Conservation (phyloP, 1,140 invertebrate species). For the Cephus cinctus region DNA sequence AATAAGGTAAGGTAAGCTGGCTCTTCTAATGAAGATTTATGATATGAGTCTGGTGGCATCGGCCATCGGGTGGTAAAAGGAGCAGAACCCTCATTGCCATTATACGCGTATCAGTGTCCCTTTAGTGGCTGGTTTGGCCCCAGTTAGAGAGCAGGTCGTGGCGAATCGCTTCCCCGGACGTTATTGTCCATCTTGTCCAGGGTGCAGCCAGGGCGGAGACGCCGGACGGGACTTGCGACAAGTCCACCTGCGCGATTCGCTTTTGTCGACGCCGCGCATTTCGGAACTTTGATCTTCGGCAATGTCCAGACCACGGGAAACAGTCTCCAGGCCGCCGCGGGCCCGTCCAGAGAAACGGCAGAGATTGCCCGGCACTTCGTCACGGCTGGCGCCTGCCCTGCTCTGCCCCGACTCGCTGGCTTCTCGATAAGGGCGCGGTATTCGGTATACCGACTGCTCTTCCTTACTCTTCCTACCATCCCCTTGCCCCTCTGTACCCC, state of each 20-base stretch:
- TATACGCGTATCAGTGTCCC: slow-evolving; percentile 10
- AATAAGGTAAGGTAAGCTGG: too few species aligned
- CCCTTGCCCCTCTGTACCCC: too few species aligned
- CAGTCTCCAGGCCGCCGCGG: neutral
- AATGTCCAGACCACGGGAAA: neutral
- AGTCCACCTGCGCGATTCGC: slow-evolving; percentile 10
- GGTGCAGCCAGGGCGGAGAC: neutral
- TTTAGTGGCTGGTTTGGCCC: neutral
- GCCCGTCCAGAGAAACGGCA: neutral
- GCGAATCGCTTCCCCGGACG: slow-evolving; percentile 3
- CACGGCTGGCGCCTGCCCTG: neutral
- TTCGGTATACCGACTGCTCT: too few species aligned
- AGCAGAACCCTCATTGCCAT: neutral
- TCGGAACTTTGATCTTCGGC: slow-evolving; percentile 9
- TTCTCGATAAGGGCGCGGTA: too few species aligned
- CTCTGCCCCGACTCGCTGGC: too few species aligned
- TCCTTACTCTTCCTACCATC: too few species aligned
- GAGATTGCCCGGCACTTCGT: neutral
- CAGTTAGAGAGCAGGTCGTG: slow-evolving; percentile 1
- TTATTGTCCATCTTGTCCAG: neutral
- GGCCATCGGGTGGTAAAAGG: neutral
- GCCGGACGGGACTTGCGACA: neutral
- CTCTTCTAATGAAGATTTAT: neutral
- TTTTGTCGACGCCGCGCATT: slow-evolving; percentile 10
- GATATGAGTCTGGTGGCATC: neutral